These are phyloP conservation scores for Bombus superbus DNA, from an alignment of 1,140 invertebrate species.

Conservation along the genomic window DNA sequence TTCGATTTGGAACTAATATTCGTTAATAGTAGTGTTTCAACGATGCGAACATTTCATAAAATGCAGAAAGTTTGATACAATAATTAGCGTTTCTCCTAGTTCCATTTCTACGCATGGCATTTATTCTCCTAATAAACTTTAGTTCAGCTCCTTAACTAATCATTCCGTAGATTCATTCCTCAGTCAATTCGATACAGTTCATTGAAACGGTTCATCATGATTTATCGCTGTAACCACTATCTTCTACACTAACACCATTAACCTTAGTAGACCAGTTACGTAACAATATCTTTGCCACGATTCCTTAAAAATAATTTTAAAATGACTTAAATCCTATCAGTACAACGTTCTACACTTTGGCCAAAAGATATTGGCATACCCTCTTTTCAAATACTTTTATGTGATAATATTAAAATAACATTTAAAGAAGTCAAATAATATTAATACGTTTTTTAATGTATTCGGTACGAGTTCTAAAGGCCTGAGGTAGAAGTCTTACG, in stretches of 20 bases:
- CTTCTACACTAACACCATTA: background rate
- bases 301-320: background rate
- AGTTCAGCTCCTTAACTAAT: slow-evolving; percentile 18
- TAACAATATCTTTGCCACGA: background rate
- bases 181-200: slow-evolving; percentile 3
- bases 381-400: no score
- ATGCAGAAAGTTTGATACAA: background rate
- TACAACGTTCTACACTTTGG: no score
- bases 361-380: no score
- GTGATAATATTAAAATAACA: no score
- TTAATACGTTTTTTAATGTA: no score
- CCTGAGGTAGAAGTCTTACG: background rate
- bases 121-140: slow-evolving; percentile 1
- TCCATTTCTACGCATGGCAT: background rate
- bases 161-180: slow-evolving; percentile 6
- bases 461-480: background rate
- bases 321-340: no score
- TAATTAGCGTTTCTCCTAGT: slow-evolving; percentile 14
- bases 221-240: background rate
- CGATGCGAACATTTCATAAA: background rate
- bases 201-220: background rate
- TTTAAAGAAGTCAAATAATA: no score
- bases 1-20: background rate
- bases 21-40: background rate
- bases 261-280: background rate